A percentile compares a stretch with the other conserved stretches of the same genome.
Conservation (phyloP, 2,888 invertebrate species). For the Anorthoa munda region DNA sequence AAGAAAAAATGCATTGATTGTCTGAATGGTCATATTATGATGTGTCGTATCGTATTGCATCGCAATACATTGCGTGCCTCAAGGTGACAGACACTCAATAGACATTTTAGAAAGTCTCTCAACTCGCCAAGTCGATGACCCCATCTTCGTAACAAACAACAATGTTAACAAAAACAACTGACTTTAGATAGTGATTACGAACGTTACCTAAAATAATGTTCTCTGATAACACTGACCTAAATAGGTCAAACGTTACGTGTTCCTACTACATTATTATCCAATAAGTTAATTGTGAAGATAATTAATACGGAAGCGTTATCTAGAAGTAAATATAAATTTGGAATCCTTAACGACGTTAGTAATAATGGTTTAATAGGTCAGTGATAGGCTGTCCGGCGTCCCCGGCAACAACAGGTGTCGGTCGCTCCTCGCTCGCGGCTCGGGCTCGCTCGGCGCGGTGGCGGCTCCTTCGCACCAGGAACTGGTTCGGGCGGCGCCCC, state of each 20-base stretch:
- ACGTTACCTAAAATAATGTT: conserved; percentile 27
- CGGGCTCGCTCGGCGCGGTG: conserved; percentile 59
- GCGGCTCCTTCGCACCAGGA: conserved; percentile 65
- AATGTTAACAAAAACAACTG: conserved; percentile 38
- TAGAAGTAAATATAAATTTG: conserved; percentile 65
- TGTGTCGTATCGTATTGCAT: conserved; percentile 54
- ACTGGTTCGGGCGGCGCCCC: conserved; percentile 84
- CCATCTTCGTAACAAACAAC: conserved; percentile 64
- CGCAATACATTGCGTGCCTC: conserved; percentile 79
- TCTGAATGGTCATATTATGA: conserved; percentile 42
- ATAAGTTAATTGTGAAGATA: conserved; percentile 72
- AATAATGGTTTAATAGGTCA: conserved; percentile 86
- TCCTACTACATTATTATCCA: conserved; percentile 66
- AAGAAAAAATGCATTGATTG: conserved; percentile 33
- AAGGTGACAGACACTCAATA: conserved; percentile 88
- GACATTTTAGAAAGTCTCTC: conserved; percentile 89
- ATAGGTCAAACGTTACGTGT: conserved; percentile 56
- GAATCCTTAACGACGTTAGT: conserved; percentile 76
- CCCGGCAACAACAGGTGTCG: conserved; percentile 74
- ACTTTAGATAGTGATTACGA: conserved; percentile 16
- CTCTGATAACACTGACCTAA: conserved; percentile 39
- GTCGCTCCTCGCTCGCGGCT: conserved; percentile 2
- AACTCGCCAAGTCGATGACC: conserved; percentile 85
- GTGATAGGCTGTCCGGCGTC: conserved; percentile 68
- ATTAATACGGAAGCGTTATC: conserved; percentile 70